Evolutionary conservation across 2,113 vertebrate genomes (phyloP).

Genomic region (Anthoscopus minutus): DNA sequence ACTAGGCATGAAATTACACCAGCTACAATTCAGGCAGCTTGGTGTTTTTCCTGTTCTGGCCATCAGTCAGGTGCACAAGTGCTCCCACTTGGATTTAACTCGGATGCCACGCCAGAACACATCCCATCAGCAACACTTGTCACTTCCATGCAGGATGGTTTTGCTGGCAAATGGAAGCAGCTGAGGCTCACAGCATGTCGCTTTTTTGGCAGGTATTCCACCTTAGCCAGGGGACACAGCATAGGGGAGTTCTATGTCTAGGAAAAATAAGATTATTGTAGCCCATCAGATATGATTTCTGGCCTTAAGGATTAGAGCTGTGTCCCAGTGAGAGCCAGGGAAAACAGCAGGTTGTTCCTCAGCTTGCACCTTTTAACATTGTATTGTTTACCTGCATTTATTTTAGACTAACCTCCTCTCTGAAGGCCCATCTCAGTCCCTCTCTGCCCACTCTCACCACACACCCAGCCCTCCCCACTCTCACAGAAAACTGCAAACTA

Average conservation of each 20-base stretch:
- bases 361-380: neutral
- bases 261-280: neutral
- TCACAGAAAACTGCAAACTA: neutral
- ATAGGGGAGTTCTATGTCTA: neutral
- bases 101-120: neutral
- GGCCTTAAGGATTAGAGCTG: neutral
- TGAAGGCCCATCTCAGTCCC: neutral
- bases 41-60: neutral
- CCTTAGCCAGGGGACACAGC: neutral
- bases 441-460: neutral
- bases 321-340: neutral
- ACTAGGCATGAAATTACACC: neutral
- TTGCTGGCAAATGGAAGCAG: neutral
- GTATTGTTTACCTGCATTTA: neutral
- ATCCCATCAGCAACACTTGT: neutral
- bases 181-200: neutral
- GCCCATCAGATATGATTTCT: conserved; percentile 26
- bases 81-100: neutral
- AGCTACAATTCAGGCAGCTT: neutral
- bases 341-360: neutral
- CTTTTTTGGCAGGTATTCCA: conserved; percentile 11
- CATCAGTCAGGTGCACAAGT: neutral
- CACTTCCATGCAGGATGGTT: neutral
- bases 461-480: neutral
- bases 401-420: neutral